phyloP scores from a whole-genome alignment of 2,797 vertebrate species.

The Hirundo rustica region DNA sequence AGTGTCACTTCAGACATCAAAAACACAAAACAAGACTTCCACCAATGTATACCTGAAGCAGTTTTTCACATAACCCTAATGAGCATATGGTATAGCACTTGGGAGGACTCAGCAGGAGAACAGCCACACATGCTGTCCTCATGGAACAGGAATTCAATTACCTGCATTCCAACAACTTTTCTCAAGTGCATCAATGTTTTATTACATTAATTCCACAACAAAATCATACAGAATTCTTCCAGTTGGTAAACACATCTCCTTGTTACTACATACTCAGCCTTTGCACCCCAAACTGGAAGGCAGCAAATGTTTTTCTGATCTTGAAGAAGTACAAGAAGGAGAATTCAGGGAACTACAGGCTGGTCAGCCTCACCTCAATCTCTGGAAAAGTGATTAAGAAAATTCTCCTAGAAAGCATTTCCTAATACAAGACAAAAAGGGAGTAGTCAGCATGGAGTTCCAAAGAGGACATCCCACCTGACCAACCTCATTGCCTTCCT shows the following conservation, averaged over 20 bases:
- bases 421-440: not conserved
- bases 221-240: not conserved
- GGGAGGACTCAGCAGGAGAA: not conserved
- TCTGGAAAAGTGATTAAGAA: not conserved
- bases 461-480: not conserved
- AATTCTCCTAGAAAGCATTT: not conserved
- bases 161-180: not conserved
- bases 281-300: not conserved
- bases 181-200: accelerated
- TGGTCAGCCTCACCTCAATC: not conserved
- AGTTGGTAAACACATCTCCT: not conserved
- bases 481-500: not conserved
- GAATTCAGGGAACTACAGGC: not conserved
- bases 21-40: not conserved
- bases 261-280: not conserved
- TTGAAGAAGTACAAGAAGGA: not conserved
- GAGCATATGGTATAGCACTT: not conserved
- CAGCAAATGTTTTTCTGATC: not conserved
- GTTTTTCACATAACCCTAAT: not conserved
- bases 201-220: not conserved
- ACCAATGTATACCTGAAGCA: not conserved
- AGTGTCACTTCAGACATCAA: not conserved
- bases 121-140: not conserved
- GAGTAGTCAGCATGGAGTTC: not conserved
- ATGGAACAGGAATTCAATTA: not conserved